Evolutionary conservation across 2,888 invertebrate genomes (phyloP), one percentile per base, ranked within the genome.

Genomic region (Clusia tigrina): DNA sequence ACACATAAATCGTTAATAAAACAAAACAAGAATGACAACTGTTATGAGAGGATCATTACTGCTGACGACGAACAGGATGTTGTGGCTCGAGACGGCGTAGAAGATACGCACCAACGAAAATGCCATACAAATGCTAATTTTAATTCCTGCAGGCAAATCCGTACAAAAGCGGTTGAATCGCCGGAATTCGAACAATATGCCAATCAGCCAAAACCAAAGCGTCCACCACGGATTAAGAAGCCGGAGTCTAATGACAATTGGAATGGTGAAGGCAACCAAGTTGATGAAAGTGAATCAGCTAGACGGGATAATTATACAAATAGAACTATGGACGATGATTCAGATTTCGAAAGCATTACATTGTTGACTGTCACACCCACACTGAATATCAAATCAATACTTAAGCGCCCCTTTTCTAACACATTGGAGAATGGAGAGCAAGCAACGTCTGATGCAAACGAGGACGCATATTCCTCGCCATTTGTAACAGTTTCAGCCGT

Each of bases 371-470:
- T 76, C 2, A 72, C 79, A 51, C 76, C 81, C 52, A 78, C 79
- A 2, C 77, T 74, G 22, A 73, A 73, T 62, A 88, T 88, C 62
- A 88, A 88, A 79, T 88, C 88, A 17, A 88, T 88, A 67, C 78
- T 88, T 26, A 88, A 88, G 71, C 87, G 88, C 66, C 88, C 88
- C 26, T 67, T 73, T 1, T 17, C 25, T 5, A 32, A 59, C 25
- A 54, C 38, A 0, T 58, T 60, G 5, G 67, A 64, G 12, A 58
- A 20, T 46, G 51, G 51, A 20, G 66, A 20, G 54, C 32, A 3
- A 22, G 10, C n/a, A 9, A n/a, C n/a, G n/a, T n/a, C n/a, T n/a
- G n/a, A n/a, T n/a, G n/a, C n/a, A n/a, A 6, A 38, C 25, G 23
- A 56, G 58, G 26, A 24, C 9, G 23, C 26, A 6, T 26, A 46